Base-by-base conservation (phyloP, 2,888 invertebrate genomes). In the Drosophila sordidula region DNA sequence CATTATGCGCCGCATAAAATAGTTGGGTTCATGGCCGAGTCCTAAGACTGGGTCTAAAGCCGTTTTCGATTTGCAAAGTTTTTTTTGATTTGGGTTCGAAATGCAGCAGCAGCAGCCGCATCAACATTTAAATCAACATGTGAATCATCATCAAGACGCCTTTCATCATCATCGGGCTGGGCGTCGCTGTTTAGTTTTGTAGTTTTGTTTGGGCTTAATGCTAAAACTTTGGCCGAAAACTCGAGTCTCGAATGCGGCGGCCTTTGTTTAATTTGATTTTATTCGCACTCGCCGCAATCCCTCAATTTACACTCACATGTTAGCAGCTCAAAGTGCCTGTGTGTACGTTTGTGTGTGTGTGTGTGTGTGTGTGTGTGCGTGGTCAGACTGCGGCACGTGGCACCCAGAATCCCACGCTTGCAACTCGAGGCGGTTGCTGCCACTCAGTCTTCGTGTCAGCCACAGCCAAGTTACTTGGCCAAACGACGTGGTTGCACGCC, bases 1-100 rank as follows among this genome's bases (percentile, higher is more conserved):
- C 75, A 87, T 87, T 82, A 87, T 87, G 82, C 34, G 86, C 63
- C 69, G 61, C 79, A 85, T 61, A 66, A 75, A 85, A 78, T 85
- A 87, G 88, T 82, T 73, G 63, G 49, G 51, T 63, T 50, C 54
- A 41, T 49, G 55, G 26, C 55, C 52, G 22, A 54, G 41, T 16
- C 57, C 32, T 18, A 18, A 18, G 18, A 18, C 18, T 2, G 26
- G 45, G 44, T n/a, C 18, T 8, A 29, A 65, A 44, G 54, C 54
- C 49, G 22, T 57, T 47, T 67, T 46, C 52, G 46, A 50, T 50
- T 46, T 44, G 67, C 63, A 72, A 74, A 75, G 61, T 78, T 72
- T 78, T 78, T 75, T 67, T 77, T 22, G 22, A 22, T 22, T 22
- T 22, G 72, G 75, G 75, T 77, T 51, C n/a, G 22, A 49, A 69